Base-by-base conservation (phyloP, 2,113 vertebrate genomes). In the Semnornis frantzii region DNA sequence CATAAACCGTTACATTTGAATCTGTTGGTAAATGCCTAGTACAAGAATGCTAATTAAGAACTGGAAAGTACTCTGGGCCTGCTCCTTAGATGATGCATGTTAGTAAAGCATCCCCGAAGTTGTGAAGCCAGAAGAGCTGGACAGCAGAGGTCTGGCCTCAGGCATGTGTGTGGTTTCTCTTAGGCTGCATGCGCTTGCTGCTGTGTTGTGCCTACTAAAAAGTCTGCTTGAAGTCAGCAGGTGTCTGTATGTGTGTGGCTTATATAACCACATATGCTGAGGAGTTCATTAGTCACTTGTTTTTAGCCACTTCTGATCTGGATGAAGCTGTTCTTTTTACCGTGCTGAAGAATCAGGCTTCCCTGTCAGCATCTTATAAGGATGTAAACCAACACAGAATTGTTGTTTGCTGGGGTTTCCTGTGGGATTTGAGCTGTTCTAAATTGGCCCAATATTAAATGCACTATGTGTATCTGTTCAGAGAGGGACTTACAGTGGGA, bases 211-310 rank as follows among this genome's bases (percentile, higher is more conserved):
- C 52, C 42, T 90, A 92, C 92, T 54, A 6, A 30, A 57, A 91
- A 87, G 54, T 50, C 94, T 91, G 48, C 76, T 90, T 94, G 87
- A 92, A 94, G 90, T 79, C 94, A 93, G 91, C 82, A 90, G 89
- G 87, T 90, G 66, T 34, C 92, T 92, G 72, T 94, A 90, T 62
- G 46, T 90, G 69, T 89, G n/a, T 33, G 80, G 87, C 63, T 93
- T 78, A 75, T 62, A 63, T 75, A 81, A 85, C 79, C 24, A 6
- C 66, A 55, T 65, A 76, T 55, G 44, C 86, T 15, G 73, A 78
- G 69, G 65, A 88, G 79, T 76, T 93, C 66, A 46, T 93, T 91
- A 39, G 54, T 72, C 52, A 54, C 65, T 90, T 84, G 62, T 27
- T 83, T 94, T 92, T 74, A 68, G 82, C 79, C 64, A 30, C 1